Evolutionary conservation across 1,140 invertebrate species (phyloP).

Genomic region (Drosophila seguyi): DNA sequence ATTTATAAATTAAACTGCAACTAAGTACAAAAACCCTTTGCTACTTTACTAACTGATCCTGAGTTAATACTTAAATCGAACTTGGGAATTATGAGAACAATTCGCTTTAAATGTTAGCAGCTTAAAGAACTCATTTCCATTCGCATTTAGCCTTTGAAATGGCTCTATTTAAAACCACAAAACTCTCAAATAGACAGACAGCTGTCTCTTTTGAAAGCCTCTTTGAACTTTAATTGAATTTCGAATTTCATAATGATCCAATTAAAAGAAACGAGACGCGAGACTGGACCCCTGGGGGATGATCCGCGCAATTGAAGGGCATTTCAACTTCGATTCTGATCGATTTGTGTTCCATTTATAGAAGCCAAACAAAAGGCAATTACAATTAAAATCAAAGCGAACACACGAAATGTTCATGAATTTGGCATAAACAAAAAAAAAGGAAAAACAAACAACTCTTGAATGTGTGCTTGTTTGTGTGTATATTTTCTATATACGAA

Average conservation of each 20-base stretch:
- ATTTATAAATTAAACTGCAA: no score
- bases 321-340: constrained; percentile 38
- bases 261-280: background rate
- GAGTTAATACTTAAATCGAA: no score
- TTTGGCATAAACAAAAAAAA: constrained; percentile 74
- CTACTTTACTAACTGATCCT: background rate
- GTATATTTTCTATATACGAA: constrained; percentile 14
- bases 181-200: background rate
- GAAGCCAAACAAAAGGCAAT: constrained; percentile 45
- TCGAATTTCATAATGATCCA: constrained; percentile 2
- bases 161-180: background rate
- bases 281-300: constrained; percentile 2
- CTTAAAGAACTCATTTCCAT: background rate
- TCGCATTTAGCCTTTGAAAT: background rate
- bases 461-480: background rate
- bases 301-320: constrained; percentile 24
- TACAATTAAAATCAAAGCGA: constrained; percentile 61
- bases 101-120: background rate
- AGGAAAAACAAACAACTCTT: constrained; percentile 66
- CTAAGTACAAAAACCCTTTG: no score
- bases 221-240: constrained; percentile 29
- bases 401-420: constrained; percentile 58
- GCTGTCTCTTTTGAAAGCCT: constrained; percentile 10
- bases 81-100: background rate
- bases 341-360: constrained; percentile 36